Conservation (phyloP, 2,888 invertebrate species). For the Beris chalybata region DNA sequence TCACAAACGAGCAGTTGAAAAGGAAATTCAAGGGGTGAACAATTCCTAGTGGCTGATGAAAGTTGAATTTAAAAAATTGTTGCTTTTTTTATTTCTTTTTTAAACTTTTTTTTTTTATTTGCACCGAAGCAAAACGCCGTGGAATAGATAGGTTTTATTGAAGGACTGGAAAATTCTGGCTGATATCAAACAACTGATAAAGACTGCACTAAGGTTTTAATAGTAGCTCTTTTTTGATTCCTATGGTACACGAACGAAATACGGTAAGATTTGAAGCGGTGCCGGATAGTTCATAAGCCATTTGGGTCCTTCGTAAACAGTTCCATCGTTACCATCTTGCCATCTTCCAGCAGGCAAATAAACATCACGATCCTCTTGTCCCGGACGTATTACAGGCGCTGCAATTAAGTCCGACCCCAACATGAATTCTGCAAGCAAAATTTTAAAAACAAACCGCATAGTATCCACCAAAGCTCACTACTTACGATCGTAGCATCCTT, state of each 20-base stretch:
- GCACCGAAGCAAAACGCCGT: too few relatives aligned
- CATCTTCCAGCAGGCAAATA: slow-evolving; percentile 77
- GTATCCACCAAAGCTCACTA: slow-evolving; percentile 20
- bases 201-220: background rate
- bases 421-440: slow-evolving; percentile 67
- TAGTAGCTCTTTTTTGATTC: background rate
- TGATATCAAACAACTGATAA: too few relatives aligned
- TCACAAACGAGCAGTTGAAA: too few relatives aligned
- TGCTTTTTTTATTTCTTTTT: too few relatives aligned
- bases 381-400: slow-evolving; percentile 73
- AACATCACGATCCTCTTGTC: slow-evolving; percentile 65
- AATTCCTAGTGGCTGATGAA: too few relatives aligned
- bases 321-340: slow-evolving; percentile 63
- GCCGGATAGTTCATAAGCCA: slow-evolving; percentile 68
- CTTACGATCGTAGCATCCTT: slow-evolving; percentile 63
- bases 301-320: slow-evolving; percentile 60
- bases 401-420: slow-evolving; percentile 76
- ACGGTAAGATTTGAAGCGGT: slow-evolving; percentile 69
- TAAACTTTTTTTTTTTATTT: too few relatives aligned
- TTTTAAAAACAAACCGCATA: background rate
- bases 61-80: too few relatives aligned
- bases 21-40: too few relatives aligned
- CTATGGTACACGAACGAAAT: slow-evolving; percentile 59
- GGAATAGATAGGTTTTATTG: too few relatives aligned
- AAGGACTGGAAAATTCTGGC: too few relatives aligned